Conservation (phyloP, 2,797 vertebrate species). For the Sebastes cheni region DNA sequence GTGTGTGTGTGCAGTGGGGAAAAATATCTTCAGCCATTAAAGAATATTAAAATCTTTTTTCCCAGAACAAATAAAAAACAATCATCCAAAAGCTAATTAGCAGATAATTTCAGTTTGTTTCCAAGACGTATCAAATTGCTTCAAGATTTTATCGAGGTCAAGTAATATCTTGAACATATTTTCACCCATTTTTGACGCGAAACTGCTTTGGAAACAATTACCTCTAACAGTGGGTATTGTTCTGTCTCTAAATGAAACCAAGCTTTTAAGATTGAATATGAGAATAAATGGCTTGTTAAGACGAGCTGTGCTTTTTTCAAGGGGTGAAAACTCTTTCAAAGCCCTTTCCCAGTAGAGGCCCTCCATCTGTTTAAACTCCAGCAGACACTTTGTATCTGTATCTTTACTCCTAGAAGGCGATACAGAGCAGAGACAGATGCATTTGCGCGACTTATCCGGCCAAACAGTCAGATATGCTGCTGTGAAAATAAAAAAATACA, state of each 20-base stretch:
- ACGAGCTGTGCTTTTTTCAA: neutral
- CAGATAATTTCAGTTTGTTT: slow-evolving; percentile 31
- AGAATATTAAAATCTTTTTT: slow-evolving; percentile 20
- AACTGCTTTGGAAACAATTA: slow-evolving; percentile 28
- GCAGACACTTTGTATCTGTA: slow-evolving; percentile 55
- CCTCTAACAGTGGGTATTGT: slow-evolving; percentile 21
- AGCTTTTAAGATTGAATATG: slow-evolving; percentile 26
- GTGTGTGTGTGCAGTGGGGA: neutral
- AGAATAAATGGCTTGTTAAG: slow-evolving; percentile 42
- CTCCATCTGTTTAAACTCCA: slow-evolving; percentile 65
- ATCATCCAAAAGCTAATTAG: slow-evolving; percentile 39
- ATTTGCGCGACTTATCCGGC: slow-evolving; percentile 18
- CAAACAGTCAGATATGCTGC: slow-evolving; percentile 46
- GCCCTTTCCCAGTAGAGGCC: slow-evolving; percentile 41
- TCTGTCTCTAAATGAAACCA: slow-evolving; percentile 36
- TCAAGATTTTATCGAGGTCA: slow-evolving; percentile 27
- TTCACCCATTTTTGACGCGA: slow-evolving; percentile 12
- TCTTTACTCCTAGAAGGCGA: slow-evolving; percentile 36
- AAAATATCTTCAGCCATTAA: slow-evolving; percentile 27
- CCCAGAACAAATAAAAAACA: slow-evolving; percentile 7
- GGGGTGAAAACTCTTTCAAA: slow-evolving; percentile 10
- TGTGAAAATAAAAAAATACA: slow-evolving; percentile 8
- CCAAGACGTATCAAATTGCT: slow-evolving; percentile 27
- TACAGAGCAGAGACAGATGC: slow-evolving; percentile 36
- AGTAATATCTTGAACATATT: slow-evolving; percentile 22